Percentiles rank a stretch among this genome's conserved stretches.
Conservation (phyloP, 2,113 vertebrate species). For the Suricata suricatta region DNA sequence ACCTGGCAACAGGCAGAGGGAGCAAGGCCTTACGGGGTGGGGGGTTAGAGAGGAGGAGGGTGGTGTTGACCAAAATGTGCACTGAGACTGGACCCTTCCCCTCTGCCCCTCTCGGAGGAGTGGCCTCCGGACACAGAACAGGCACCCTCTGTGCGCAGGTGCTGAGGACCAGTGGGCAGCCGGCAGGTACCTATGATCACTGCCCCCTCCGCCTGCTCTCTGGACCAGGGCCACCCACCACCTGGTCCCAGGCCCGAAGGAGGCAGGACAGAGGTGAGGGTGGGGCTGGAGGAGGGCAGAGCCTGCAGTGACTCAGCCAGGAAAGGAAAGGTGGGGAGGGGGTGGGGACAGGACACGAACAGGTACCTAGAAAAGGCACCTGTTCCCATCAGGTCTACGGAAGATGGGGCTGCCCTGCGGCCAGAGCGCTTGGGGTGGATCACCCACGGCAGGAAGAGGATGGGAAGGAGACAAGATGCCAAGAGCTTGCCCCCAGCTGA, state of each 20-base stretch:
- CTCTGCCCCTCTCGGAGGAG: neutral
- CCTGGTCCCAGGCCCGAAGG: neutral
- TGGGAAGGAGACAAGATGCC: neutral
- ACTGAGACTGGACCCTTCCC: neutral
- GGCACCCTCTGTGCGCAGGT: neutral
- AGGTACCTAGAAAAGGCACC: accelerated
- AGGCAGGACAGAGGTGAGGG: neutral
- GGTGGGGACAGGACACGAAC: neutral
- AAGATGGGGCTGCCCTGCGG: neutral
- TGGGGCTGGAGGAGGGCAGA: neutral
- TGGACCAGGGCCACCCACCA: neutral
- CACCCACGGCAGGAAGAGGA: neutral
- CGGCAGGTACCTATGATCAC: neutral
- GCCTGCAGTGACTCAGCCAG: neutral
- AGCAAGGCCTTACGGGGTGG: neutral
- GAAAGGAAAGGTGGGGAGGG: neutral
- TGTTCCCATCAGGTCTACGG: neutral
- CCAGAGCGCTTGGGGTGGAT: accelerated
- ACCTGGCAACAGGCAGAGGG: slow-evolving; percentile 59
- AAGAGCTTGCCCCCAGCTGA: neutral
- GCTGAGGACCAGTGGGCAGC: neutral
- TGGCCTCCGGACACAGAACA: neutral
- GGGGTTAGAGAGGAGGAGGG: neutral
- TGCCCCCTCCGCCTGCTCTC: neutral
- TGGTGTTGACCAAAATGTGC: neutral